Base-by-base conservation (phyloP, 2,888 invertebrate species). In the Drosophila cyrtoloma region DNA sequence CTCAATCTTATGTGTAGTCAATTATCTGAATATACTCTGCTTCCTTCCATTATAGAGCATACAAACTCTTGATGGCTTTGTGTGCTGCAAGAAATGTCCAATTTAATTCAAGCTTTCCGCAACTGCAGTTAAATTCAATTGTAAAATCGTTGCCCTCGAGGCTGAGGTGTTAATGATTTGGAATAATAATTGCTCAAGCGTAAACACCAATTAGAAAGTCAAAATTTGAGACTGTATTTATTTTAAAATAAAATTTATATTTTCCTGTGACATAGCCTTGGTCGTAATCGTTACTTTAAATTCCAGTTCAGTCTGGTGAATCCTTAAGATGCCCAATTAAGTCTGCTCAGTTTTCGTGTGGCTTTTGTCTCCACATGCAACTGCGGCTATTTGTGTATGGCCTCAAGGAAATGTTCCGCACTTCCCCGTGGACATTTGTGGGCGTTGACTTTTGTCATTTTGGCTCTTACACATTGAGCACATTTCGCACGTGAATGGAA, bases 101-200 rank as follows among this genome's bases (percentile, higher is more conserved):
- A 52, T 32, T 52, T 30, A 7, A 32, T 52, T 32, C 1, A 32
- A 32, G 28, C 1, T 53, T n/a, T 19, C 1, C 5, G 7, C n/a
- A 53, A 53, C 12, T 52, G 14, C 35, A 52, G 60, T n/a, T 1
- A 32, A n/a, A n/a, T 26, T 61, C 35, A 19, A 30, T 28, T 72
- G 30, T n/a, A 5, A 47, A 9, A 16, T 16, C 16, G 9, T 26
- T 26, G 16, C 47, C 58, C 59, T 52, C 26, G 22, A 22, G 61
- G 63, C 61, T 74, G 57, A 58, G 50, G 68, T 74, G 52, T 64
- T 71, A 79, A 81, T 80, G 65, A 74, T 37, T 77, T 67, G 74
- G 55, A 62, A 81, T 71, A 75, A 62, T 39, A 67, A 9, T 52
- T 47, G 37, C 35, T 69, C 33, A 61, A 50, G 55, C 57, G 57